Base-by-base conservation (phyloP, 1,140 invertebrate species). In the Hesperophylax magnus region DNA sequence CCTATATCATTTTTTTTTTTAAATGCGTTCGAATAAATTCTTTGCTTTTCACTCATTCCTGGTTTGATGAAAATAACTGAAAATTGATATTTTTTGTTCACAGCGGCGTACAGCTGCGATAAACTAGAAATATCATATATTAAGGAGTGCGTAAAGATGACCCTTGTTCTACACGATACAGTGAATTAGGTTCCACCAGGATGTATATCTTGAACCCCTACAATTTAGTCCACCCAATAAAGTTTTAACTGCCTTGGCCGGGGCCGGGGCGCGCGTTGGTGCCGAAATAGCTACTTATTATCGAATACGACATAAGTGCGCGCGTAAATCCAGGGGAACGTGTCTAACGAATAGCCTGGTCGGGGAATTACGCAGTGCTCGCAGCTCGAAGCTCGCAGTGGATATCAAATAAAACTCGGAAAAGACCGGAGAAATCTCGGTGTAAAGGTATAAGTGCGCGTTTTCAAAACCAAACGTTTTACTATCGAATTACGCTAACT, bases 151-250 rank as follows among this genome's bases (percentile, higher is more conserved):
- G 52, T 15, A 54, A 72, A 72, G 53, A 53, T 24, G 18, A 72
- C 20, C 72, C 54, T 34, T n/a, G 54, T 39, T 76, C n/a, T n/a
- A 34, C 72, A 27, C 54, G 27, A 31, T 34, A 27, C 18, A 31
- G 39, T 56, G 22, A 39, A 14, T 14, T 69, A 31, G 18, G 22
- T 27, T 0, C 18, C 22, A 15, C 14, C 18, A 20, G 31, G 8
- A n/a, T 76, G 52, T 47, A 65, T 77, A 65, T 65, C 39, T 53
- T 22, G 20, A 76, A 24, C 22, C 52, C 39, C 63, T n/a, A 54
- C 77, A 71, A 69, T 71, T 79, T 60, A 71, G 77, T 71, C 27
- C 65, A 65, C 47, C 61, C 77, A 79, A 79, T 79, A 79, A 79
- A 79, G 61, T 71, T 71, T 79, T 31, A 79, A 79, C 22, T 79